Base-by-base conservation (phyloP, 2,797 vertebrate species). In the Echiichthys vipera region DNA sequence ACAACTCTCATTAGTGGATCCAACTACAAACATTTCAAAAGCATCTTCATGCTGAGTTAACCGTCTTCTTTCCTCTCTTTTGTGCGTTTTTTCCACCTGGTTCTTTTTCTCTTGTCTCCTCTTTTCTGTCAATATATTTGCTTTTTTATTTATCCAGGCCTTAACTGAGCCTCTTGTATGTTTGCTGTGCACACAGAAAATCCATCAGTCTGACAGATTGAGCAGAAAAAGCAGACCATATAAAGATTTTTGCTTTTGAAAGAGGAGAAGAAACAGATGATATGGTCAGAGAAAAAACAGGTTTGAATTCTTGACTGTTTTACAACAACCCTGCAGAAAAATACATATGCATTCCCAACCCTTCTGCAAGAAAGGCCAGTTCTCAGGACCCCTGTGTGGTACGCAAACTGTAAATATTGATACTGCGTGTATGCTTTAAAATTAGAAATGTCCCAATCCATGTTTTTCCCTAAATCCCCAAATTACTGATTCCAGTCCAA, bases 181-280 rank as follows among this genome's bases (percentile, higher is more conserved):
- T 87, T 82, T 82, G 70, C 80, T 74, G 65, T 82, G 75, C 71
- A 86, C 74, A 87, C 71, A 88, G 29, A 83, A 71, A 84, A 88
- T 86, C 81, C 77, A 89, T 84, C 85, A 82, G 18, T 71, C 50
- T 40, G 70, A 71, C 37, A 79, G 58, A 58, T 30, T 49, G 57
- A 72, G 67, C 37, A 72, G 40, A 39, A 77, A 71, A 54, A 66
- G 61, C 63, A 55, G 25, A 64, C n/a, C 42, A 29, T 25, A 56
- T 70, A 66, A 69, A 69, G n/a, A n/a, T n/a, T n/a, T n/a, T n/a
- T n/a, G n/a, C n/a, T n/a, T n/a, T n/a, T n/a, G n/a, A 65, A 57
- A 53, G 45, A 76, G 32, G 36, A 87, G 46, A 50, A 77, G 25
- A 32, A 65, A 54, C 15, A 53, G 49, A 75, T 53, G 65, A 77